These are phyloP conservation scores for Pelobates fuscus DNA, from an alignment of 2,113 vertebrate species.

Conservation along the genomic window DNA sequence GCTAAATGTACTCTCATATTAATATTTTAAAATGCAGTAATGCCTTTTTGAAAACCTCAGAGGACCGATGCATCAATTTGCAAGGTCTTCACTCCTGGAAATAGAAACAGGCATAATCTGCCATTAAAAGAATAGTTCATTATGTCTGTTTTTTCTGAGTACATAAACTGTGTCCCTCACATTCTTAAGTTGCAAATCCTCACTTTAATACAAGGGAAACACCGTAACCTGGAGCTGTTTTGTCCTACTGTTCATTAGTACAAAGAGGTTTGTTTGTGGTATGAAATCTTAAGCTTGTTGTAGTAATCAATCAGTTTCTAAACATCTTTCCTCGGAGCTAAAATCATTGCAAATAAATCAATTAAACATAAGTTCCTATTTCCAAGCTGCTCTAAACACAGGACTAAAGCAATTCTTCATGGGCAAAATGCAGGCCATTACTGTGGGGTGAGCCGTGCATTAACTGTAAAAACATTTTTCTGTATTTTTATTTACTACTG, in stretches of 20 bases:
- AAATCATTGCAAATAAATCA: conserved; percentile 87
- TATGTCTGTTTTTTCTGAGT: conserved; percentile 83
- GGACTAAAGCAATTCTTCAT: conserved; percentile 64
- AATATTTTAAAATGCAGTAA: conserved; percentile 99
- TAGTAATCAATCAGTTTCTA: conserved; percentile 88
- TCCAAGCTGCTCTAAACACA: conserved; percentile 65
- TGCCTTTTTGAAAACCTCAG: conserved; percentile 89
- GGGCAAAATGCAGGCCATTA: conserved; percentile 63
- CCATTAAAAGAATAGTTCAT: conserved; percentile 91
- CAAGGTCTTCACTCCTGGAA: conserved; percentile 88
- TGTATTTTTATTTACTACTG: neutral
- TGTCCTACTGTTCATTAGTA: conserved; percentile 84
- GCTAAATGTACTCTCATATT: conserved; percentile 99
- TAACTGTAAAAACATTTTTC: neutral
- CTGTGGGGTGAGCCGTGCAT: conserved; percentile 33
- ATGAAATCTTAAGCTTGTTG: conserved; percentile 84
- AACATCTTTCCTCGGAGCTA: conserved; percentile 74
- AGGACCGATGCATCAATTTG: conserved; percentile 98
- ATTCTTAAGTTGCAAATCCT: conserved; percentile 90
- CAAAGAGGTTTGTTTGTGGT: conserved; percentile 88
- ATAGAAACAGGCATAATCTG: conserved; percentile 89
- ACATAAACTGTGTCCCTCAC: conserved; percentile 83
- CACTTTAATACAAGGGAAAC: conserved; percentile 83
- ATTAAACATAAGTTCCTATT: conserved; percentile 83
- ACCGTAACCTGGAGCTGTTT: conserved; percentile 80